These are phyloP conservation scores for Drosophila obscura DNA, from an alignment of 1,140 invertebrate genomes.

Conservation along the genomic window DNA sequence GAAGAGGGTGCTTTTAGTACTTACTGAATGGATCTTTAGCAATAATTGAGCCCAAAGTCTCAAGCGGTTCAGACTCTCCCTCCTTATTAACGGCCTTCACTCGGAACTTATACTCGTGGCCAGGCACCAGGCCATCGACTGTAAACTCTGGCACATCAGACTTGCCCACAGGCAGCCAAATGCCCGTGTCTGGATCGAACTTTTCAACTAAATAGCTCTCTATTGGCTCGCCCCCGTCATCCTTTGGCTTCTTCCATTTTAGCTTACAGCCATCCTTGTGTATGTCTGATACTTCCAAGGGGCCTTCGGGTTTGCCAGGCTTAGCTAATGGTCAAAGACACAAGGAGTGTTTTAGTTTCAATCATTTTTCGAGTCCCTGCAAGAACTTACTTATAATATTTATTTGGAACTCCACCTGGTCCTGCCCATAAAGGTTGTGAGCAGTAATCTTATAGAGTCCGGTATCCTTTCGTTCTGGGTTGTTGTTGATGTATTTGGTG, in stretches of 20 bases:
- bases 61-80: conserved; percentile 98
- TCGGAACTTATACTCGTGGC: conserved; percentile 98
- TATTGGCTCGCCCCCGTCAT: conserved; percentile 98
- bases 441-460: conserved; percentile 94
- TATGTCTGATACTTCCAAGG: conserved; percentile 96
- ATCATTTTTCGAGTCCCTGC: conserved; percentile 3
- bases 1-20: conserved; percentile 10
- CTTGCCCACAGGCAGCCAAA: conserved; percentile 95
- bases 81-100: conserved; percentile 98
- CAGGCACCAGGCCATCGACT: conserved; percentile 94
- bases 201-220: conserved; percentile 98
- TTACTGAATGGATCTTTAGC: conserved; percentile 96
- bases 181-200: conserved; percentile 94
- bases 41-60: conserved; percentile 94
- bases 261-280: conserved; percentile 97
- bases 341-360: background rate
- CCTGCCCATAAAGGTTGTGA: conserved; percentile 93
- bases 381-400: conserved; percentile 91
- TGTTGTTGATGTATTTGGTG: conserved; percentile 92
- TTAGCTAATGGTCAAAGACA: conserved; percentile 87
- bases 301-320: conserved; percentile 96
- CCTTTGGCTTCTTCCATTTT: conserved; percentile 98
- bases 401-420: conserved; percentile 95
- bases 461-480: conserved; percentile 92
- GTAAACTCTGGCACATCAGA: conserved; percentile 92